phyloP scores from a whole-genome alignment of 2,113 vertebrate species.

The Carassius auratus region DNA sequence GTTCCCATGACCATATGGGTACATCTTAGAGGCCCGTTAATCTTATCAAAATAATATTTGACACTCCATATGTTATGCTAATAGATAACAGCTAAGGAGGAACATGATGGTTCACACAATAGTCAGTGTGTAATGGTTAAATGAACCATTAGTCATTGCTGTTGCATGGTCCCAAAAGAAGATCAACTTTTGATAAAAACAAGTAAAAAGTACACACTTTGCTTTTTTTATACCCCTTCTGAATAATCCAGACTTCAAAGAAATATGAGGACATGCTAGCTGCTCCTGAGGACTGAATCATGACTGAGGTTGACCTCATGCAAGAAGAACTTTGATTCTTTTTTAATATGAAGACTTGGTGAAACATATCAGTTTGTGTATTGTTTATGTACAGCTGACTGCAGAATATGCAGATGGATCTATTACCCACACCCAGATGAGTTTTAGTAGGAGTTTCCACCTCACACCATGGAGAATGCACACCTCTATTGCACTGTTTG shows the following conservation, averaged over 20 bases:
- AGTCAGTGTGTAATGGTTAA: not conserved
- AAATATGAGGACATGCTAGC: not conserved
- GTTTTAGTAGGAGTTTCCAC: not conserved
- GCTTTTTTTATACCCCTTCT: not conserved
- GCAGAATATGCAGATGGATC: not conserved
- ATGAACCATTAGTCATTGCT: not conserved
- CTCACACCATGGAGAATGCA: not conserved
- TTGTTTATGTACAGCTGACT: conserved; percentile 4
- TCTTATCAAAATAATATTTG: conserved; percentile 17
- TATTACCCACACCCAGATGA: not conserved
- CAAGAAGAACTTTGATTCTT: not conserved
- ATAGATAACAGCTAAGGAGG: not conserved
- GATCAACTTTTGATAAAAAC: not conserved
- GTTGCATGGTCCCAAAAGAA: not conserved
- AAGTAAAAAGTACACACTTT: not conserved
- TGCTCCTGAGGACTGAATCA: not conserved
- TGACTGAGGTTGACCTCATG: not conserved
- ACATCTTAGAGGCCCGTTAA: not conserved
- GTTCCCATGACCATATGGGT: not conserved
- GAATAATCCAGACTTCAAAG: not conserved
- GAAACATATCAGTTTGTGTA: not conserved
- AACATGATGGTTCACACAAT: not conserved
- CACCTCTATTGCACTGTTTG: not conserved
- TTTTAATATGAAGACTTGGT: not conserved
- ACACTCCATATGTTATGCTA: conserved; percentile 8